These are phyloP conservation scores for Orthonychiurus folsomi DNA, from an alignment of 2,888 invertebrate species.

Conservation along the genomic window DNA sequence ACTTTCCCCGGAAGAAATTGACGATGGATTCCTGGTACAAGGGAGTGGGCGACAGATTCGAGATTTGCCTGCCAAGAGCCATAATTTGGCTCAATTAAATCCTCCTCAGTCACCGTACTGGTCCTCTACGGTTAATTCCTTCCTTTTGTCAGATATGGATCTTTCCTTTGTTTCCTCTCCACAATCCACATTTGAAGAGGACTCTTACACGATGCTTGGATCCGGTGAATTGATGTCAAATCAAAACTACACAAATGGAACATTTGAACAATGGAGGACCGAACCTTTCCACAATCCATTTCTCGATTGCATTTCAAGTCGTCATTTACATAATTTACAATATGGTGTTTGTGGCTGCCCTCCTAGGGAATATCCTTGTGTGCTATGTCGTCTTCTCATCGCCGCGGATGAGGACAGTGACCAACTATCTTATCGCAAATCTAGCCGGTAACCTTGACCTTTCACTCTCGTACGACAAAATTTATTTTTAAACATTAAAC, in stretches of 20 bases:
- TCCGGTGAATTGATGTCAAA: background rate
- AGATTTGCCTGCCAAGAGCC: background rate
- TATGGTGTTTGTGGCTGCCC: constrained; percentile 45
- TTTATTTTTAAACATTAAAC: too few species aligned
- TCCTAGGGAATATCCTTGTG: constrained; percentile 53
- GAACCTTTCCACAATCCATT: constrained; percentile 14
- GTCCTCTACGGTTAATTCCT: background rate
- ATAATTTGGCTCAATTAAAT: too few species aligned
- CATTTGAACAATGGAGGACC: too few species aligned
- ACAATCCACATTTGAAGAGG: background rate
- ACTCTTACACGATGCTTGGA: too few species aligned
- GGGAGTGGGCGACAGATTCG: background rate
- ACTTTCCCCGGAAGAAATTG: too few species aligned
- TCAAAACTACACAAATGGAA: background rate
- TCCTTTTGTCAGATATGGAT: background rate
- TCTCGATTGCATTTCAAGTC: constrained; percentile 39
- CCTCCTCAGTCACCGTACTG: too few species aligned
- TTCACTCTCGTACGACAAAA: constrained; percentile 80
- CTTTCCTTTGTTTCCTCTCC: background rate
- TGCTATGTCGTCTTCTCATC: constrained; percentile 77
- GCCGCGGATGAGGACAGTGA: constrained; percentile 81
- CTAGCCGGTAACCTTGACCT: constrained; percentile 83
- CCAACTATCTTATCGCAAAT: constrained; percentile 80
- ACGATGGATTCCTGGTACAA: too few species aligned
- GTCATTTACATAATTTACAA: constrained; percentile 46